Conservation (phyloP, 2,113 vertebrate species). For the Aleadryas rufinucha region DNA sequence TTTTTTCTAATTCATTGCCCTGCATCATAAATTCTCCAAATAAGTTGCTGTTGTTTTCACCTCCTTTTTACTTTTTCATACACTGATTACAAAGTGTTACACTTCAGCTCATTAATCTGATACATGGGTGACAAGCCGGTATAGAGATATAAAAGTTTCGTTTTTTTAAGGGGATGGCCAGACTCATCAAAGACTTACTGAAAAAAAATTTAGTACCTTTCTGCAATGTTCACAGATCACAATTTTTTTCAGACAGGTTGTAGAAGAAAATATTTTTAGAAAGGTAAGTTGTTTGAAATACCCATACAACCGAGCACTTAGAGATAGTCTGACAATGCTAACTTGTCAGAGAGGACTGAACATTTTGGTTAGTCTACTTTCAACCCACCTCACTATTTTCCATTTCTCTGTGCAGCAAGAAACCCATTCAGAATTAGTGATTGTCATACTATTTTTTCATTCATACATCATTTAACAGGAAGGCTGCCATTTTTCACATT, state of each 20-base stretch:
- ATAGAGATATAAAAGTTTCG: not conserved
- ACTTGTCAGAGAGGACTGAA: not conserved
- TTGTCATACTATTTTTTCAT: not conserved
- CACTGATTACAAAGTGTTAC: not conserved
- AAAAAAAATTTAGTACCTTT: not conserved
- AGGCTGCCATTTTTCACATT: not conserved
- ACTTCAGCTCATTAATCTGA: not conserved
- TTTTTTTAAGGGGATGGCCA: not conserved
- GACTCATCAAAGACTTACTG: not conserved
- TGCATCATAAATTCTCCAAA: not conserved
- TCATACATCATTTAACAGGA: not conserved
- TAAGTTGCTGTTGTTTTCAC: not conserved
- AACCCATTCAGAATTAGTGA: not conserved
- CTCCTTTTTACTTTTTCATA: not conserved
- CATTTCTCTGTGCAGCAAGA: not conserved
- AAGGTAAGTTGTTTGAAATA: not conserved
- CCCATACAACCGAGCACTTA: not conserved
- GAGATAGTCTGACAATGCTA: not conserved
- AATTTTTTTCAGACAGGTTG: not conserved
- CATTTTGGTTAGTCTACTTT: not conserved
- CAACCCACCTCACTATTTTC: not conserved
- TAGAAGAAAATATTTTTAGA: not conserved
- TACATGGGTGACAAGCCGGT: not conserved
- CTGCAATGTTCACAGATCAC: not conserved
- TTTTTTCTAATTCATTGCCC: not conserved